These are phyloP conservation scores for Drosophila monieri DNA, from an alignment of 2,888 invertebrate genomes.

Conservation along the genomic window DNA sequence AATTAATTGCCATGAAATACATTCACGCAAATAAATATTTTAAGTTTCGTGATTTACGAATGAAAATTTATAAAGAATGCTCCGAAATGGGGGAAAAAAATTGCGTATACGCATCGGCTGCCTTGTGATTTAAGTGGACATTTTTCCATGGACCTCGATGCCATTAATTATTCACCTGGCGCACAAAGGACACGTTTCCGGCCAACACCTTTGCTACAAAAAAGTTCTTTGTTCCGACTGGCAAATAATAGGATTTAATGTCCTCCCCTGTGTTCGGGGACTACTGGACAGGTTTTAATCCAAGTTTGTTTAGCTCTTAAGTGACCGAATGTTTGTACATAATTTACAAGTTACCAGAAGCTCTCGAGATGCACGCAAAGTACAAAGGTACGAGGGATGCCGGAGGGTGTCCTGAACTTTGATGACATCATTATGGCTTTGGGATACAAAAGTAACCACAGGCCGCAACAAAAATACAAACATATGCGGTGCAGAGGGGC, in stretches of 20 bases:
- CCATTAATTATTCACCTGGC: slow-evolving; percentile 73
- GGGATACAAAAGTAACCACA: slow-evolving; percentile 77
- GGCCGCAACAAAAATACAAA: slow-evolving; percentile 3
- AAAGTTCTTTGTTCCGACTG: slow-evolving; percentile 30
- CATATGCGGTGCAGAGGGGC: slow-evolving; percentile 3
- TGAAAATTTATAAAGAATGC: neutral
- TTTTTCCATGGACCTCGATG: slow-evolving; percentile 1
- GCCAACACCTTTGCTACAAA: slow-evolving; percentile 53
- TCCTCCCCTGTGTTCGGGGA: slow-evolving; percentile 19
- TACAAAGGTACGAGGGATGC: slow-evolving; percentile 3
- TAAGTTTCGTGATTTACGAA: neutral
- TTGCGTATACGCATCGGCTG: slow-evolving; percentile 27
- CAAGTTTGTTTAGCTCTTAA: slow-evolving; percentile 49
- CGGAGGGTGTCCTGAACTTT: slow-evolving; percentile 40
- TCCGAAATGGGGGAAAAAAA: neutral
- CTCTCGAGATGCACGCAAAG: slow-evolving; percentile 37
- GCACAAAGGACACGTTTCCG: slow-evolving; percentile 43
- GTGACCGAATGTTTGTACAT: slow-evolving; percentile 60
- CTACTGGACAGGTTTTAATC: slow-evolving; percentile 58
- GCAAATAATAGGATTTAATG: slow-evolving; percentile 72
- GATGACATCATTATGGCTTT: slow-evolving; percentile 77
- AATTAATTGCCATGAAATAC: neutral
- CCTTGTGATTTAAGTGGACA: slow-evolving; percentile 27
- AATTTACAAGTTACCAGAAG: slow-evolving; percentile 66
- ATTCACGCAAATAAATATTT: neutral